These are phyloP conservation scores for Glyphotaelius pellucidus DNA, from an alignment of 2,888 invertebrate species.

Conservation along the genomic window DNA sequence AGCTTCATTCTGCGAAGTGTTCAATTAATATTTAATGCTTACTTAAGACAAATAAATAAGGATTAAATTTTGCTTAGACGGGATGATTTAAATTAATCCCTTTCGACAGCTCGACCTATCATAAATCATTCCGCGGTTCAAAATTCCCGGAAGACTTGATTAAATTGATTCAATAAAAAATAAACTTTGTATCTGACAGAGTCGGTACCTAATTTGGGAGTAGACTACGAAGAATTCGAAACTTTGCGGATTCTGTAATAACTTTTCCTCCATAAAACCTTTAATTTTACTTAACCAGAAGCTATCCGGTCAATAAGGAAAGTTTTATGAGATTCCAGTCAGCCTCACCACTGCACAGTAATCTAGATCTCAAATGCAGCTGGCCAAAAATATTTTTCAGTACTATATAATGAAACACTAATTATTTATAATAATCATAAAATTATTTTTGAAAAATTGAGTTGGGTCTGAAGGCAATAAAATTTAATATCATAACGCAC, in stretches of 20 bases:
- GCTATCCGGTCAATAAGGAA: constrained; percentile 44
- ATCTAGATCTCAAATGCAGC: not conserved
- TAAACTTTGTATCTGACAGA: not conserved
- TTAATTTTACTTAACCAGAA: constrained; percentile 50
- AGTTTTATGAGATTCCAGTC: constrained; percentile 37
- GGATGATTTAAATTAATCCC: not conserved
- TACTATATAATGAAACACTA: too few relatives aligned
- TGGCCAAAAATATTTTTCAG: not conserved
- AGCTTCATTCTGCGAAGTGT: not conserved
- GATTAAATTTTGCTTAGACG: not conserved
- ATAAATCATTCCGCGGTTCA: not conserved
- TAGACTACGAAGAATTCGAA: constrained; percentile 13
- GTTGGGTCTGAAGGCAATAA: too few relatives aligned
- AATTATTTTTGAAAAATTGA: too few relatives aligned
- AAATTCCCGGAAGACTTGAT: constrained; percentile 8
- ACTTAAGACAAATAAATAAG: not conserved
- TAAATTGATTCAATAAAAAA: constrained; percentile 27
- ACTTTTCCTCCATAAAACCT: constrained; percentile 29
- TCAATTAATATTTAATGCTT: not conserved
- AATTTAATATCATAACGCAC: too few relatives aligned
- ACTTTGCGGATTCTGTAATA: constrained; percentile 35
- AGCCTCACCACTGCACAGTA: not conserved
- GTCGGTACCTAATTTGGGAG: constrained; percentile 33
- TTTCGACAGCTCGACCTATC: not conserved
- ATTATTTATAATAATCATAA: not conserved